Percentiles rank a stretch among this genome's conserved stretches.
Conservation (phyloP, 2,797 vertebrate genomes). For the Sebastiscus albofasciatus region DNA sequence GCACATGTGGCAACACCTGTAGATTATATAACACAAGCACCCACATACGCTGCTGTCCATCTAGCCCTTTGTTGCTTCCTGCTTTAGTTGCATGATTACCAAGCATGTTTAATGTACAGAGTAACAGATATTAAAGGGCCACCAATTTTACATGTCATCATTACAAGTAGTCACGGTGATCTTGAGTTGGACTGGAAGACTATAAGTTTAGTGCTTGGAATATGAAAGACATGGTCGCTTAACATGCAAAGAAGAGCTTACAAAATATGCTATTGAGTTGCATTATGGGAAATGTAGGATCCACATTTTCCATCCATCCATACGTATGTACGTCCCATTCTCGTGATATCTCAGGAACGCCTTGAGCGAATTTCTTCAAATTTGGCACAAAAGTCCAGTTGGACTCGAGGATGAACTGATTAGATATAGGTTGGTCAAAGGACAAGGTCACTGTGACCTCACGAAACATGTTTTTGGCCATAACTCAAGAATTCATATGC, state of each 20-base stretch:
- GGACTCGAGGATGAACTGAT: too few relatives aligned
- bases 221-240: not conserved
- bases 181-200: not conserved
- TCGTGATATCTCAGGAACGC: too few relatives aligned
- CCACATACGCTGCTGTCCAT: not conserved
- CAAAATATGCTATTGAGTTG: not conserved
- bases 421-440: too few relatives aligned
- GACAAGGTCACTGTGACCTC: too few relatives aligned
- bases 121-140: not conserved
- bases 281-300: not conserved
- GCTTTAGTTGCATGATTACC: not conserved
- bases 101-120: not conserved
- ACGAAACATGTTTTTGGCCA: too few relatives aligned
- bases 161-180: not conserved
- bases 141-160: not conserved
- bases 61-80: not conserved
- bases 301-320: not conserved
- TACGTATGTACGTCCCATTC: too few relatives aligned
- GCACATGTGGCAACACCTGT: not conserved
- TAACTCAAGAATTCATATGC: too few relatives aligned
- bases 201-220: not conserved
- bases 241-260: not conserved
- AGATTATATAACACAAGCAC: not conserved
- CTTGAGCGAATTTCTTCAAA: too few relatives aligned
- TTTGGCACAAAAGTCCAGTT: too few relatives aligned